Conservation (phyloP, 2,113 vertebrate genomes). For the Gallinago undulata region DNA sequence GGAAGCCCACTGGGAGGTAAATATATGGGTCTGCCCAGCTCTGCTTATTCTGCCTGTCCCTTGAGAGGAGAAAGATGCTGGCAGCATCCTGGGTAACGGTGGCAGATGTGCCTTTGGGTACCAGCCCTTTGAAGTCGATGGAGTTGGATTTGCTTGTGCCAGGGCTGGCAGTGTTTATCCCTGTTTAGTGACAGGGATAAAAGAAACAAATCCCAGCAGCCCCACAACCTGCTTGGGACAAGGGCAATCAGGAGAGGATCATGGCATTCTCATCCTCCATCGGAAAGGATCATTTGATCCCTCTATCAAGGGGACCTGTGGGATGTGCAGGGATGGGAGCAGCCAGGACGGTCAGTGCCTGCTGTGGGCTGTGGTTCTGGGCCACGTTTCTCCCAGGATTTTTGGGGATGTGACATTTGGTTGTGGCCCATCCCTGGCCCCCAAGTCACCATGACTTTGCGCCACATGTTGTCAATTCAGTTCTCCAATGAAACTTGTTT, state of each 20-base stretch:
- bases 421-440: background rate
- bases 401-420: background rate
- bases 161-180: background rate
- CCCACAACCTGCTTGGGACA: fast-evolving
- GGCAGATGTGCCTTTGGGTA: background rate
- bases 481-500: background rate
- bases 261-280: fast-evolving
- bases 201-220: background rate
- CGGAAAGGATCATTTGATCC: background rate
- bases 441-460: fast-evolving
- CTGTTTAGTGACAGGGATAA: background rate
- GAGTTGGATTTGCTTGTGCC: background rate
- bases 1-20: background rate
- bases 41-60: background rate
- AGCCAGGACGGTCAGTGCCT: fast-evolving
- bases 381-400: background rate
- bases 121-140: background rate
- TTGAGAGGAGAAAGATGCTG: background rate
- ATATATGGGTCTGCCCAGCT: background rate
- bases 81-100: background rate
- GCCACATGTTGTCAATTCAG: background rate
- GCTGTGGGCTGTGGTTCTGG: background rate
- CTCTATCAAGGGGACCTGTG: too few relatives aligned
- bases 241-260: background rate
- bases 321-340: background rate